Conservation (phyloP, 2,113 vertebrate genomes). For the Tenrec ecaudatus region DNA sequence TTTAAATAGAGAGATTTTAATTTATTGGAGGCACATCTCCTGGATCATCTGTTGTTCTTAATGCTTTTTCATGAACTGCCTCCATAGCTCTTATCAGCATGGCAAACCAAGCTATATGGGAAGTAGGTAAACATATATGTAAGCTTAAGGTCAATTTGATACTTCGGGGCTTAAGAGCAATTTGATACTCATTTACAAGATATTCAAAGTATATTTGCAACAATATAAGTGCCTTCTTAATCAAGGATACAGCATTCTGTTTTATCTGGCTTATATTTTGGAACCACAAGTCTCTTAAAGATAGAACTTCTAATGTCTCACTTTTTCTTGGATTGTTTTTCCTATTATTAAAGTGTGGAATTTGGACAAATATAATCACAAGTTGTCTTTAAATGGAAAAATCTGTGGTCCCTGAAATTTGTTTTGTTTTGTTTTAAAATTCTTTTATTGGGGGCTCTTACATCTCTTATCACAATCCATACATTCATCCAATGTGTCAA, state of each 20-base stretch:
- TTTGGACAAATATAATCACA: not conserved
- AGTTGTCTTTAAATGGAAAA: not conserved
- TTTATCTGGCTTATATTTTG: conserved; percentile 11
- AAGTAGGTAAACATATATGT: not conserved
- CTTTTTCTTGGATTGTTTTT: not conserved
- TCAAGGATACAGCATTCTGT: not conserved
- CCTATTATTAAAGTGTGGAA: not conserved
- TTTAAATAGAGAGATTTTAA: not conserved
- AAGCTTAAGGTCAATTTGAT: not conserved
- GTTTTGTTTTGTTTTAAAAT: too few relatives aligned
- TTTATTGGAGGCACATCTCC: not conserved
- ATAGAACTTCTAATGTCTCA: not conserved
- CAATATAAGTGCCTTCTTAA: not conserved
- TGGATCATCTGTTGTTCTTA: not conserved
- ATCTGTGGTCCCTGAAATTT: not conserved
- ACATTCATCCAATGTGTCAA: too few relatives aligned
- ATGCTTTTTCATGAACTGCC: not conserved
- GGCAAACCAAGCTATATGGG: not conserved
- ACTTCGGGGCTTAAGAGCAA: not conserved
- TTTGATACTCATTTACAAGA: not conserved
- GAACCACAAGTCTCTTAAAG: not conserved
- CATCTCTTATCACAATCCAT: too few relatives aligned
- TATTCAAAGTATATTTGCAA: not conserved
- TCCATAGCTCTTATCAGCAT: not conserved
- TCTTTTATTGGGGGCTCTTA: too few relatives aligned